Conservation (phyloP, 2,888 invertebrate species). For the Andrena camellia region DNA sequence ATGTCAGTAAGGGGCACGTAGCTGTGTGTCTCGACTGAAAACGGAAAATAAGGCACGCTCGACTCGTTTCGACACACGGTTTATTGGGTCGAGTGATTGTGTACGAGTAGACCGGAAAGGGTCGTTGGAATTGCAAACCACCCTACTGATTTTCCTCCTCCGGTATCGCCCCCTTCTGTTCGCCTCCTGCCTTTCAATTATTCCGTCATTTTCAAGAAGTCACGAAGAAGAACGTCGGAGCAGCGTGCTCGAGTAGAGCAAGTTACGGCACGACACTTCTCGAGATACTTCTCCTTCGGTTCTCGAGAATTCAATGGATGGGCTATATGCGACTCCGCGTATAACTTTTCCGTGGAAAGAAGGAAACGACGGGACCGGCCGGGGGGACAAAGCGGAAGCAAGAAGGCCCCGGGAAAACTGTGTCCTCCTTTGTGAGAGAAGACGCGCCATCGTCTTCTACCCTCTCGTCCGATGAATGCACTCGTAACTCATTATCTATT, state of each 20-base stretch:
- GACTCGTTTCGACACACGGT: slow-evolving; percentile 49
- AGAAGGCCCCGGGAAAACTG: slow-evolving; percentile 32
- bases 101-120: slow-evolving; percentile 40
- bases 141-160: slow-evolving; percentile 22
- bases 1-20: background rate
- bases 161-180: background rate
- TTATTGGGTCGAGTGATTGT: slow-evolving; percentile 70
- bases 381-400: slow-evolving; percentile 42
- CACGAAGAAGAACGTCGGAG: slow-evolving; percentile 64
- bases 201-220: slow-evolving; percentile 73
- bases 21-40: background rate
- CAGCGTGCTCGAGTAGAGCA: slow-evolving; percentile 68
- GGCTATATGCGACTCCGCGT: slow-evolving; percentile 40
- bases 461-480: slow-evolving; percentile 29
- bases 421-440: slow-evolving; percentile 49
- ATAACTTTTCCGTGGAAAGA: slow-evolving; percentile 12
- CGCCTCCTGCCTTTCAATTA: slow-evolving; percentile 66
- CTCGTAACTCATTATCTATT: slow-evolving; percentile 56
- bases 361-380: slow-evolving; percentile 8
- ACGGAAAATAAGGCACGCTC: slow-evolving; percentile 56
- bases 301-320: slow-evolving; percentile 68
- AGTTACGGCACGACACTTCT: slow-evolving; percentile 77
- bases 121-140: slow-evolving; percentile 65
- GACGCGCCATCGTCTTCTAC: slow-evolving; percentile 35
- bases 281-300: slow-evolving; percentile 48